phyloP scores from a whole-genome alignment of 1,140 invertebrate species.

The Neotoxoptera formosana region DNA sequence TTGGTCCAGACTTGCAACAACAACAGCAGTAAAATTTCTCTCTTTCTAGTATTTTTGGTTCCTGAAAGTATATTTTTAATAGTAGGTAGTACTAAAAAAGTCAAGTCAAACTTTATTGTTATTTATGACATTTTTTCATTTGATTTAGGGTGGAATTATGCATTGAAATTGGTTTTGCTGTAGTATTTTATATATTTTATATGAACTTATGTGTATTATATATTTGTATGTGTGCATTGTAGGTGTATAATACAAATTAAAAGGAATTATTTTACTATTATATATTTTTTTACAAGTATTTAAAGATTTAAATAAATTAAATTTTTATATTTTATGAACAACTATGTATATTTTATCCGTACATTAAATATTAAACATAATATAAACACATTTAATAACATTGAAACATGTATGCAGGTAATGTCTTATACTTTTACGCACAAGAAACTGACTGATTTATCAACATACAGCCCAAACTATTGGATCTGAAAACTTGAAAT shows the following conservation, averaged over 20 bases:
- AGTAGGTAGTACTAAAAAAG: background rate
- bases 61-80: constrained; percentile 65
- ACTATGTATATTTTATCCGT: background rate
- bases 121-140: background rate
- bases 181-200: background rate
- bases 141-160: background rate
- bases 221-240: background rate
- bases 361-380: background rate
- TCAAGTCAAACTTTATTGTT: background rate
- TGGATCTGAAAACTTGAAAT: too few species aligned
- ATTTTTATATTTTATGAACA: background rate
- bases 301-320: background rate
- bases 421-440: too few species aligned
- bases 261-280: background rate
- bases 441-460: too few species aligned
- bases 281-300: background rate
- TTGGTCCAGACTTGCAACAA: constrained; percentile 72
- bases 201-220: background rate
- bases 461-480: too few species aligned
- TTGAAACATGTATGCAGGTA: too few species aligned
- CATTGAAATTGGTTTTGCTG: background rate
- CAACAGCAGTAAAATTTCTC: constrained; percentile 77
- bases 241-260: background rate
- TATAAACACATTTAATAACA: too few species aligned
- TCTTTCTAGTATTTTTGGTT: constrained; percentile 70